These are phyloP conservation scores for Metaphire vulgaris DNA, from an alignment of 1,140 invertebrate genomes.

Conservation along the genomic window DNA sequence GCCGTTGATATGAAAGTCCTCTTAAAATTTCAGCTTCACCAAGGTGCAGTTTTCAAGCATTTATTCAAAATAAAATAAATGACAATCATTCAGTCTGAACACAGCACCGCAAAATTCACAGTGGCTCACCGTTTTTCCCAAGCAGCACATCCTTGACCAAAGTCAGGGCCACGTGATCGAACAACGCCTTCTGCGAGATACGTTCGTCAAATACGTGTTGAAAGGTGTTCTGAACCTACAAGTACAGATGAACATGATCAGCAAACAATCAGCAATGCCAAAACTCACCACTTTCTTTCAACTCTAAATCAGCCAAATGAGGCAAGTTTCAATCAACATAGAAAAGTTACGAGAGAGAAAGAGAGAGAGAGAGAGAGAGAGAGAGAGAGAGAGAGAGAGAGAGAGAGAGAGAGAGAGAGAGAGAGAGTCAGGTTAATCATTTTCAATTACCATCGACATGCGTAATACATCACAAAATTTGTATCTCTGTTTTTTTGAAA, in stretches of 20 bases:
- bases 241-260: not conserved
- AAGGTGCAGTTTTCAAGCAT: no score
- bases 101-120: slow-evolving; percentile 4
- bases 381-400: slow-evolving; percentile 5
- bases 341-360: no score
- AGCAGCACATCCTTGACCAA: slow-evolving; percentile 65
- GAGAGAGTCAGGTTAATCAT: slow-evolving; percentile 4
- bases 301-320: not conserved
- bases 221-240: slow-evolving; percentile 53
- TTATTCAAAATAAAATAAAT: not conserved
- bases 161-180: slow-evolving; percentile 74
- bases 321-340: not conserved
- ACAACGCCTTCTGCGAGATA: slow-evolving; percentile 72
- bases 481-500: no score
- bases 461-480: no score
- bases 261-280: no score
- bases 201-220: slow-evolving; percentile 74
- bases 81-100: slow-evolving; percentile 10
- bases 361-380: not conserved
- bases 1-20: no score
- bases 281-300: not conserved
- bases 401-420: not conserved
- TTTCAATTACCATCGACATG: no score
- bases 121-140: slow-evolving; percentile 64
- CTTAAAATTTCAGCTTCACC: no score